Percentiles rank a stretch among this genome's conserved stretches.
Evolutionary conservation across 92 coral and sea anemone genomes (phyloP).

Genomic region (Micromussa lordhowensis): DNA sequence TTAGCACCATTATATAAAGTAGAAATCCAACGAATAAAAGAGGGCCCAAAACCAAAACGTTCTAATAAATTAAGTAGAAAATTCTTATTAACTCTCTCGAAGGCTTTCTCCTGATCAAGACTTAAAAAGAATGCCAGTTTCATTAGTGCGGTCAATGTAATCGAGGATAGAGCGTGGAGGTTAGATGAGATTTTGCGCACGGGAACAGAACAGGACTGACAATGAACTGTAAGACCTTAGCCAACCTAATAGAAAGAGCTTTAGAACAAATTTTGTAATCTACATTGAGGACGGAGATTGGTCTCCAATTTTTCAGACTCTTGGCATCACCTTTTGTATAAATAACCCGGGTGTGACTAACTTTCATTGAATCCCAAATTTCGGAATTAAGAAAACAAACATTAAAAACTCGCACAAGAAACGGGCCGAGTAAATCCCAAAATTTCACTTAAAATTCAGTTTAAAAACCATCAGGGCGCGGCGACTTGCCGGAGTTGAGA

Average conservation of each 20-base stretch:
- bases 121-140: not conserved
- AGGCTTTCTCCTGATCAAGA: conserved; percentile 37
- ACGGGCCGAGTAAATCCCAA: too few species aligned
- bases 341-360: not conserved
- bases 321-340: not conserved
- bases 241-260: not conserved
- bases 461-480: conserved; percentile 14
- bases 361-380: not conserved
- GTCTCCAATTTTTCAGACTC: conserved; percentile 23
- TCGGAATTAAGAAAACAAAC: not conserved
- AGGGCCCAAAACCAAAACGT: not conserved
- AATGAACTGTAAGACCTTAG: not conserved
- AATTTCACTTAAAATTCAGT: conserved; percentile 24
- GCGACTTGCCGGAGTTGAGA: not conserved
- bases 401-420: not conserved
- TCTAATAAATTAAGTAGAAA: not conserved
- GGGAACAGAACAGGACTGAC: conserved; percentile 12
- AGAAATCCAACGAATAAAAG: not conserved
- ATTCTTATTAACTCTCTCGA: not conserved
- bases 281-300: not conserved
- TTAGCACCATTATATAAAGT: not conserved
- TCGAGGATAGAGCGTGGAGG: not conserved
- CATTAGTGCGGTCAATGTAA: not conserved
- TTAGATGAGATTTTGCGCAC: not conserved
- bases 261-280: conserved; percentile 22